Conservation (phyloP, 37 sponge, comb jelly and placozoan species). For the Eunapius fragilis region DNA sequence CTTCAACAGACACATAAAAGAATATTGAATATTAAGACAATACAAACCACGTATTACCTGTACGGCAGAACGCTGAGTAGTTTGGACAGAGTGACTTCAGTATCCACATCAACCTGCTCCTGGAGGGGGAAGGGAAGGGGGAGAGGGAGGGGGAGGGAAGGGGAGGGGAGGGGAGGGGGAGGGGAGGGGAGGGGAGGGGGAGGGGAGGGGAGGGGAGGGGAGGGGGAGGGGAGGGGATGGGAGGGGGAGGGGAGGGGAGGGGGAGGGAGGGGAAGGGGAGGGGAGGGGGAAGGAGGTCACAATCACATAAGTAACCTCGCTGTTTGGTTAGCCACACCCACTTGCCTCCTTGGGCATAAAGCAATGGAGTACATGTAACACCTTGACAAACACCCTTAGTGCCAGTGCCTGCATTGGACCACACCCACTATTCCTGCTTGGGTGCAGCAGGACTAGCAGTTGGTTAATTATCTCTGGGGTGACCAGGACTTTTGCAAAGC, state of each 20-base stretch:
- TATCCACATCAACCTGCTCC: background rate
- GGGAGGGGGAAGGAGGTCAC: too few relatives aligned
- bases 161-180: too few relatives aligned
- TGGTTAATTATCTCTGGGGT: slow-evolving; percentile 23
- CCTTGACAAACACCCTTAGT: slow-evolving; percentile 50
- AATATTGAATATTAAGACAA: background rate
- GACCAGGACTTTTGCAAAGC: background rate
- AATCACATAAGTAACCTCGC: background rate
- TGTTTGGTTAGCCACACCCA: background rate
- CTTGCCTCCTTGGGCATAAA: slow-evolving; percentile 30
- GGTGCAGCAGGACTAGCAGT: slow-evolving; percentile 55
- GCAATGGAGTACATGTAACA: slow-evolving; percentile 63
- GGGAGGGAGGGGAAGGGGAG: too few relatives aligned
- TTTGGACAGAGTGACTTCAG: background rate
- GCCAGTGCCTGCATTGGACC: slow-evolving; percentile 57
- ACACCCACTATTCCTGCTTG: slow-evolving; percentile 43
- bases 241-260: too few relatives aligned
- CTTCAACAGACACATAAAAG: background rate
- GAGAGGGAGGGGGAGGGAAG: too few relatives aligned
- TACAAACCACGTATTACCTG: background rate
- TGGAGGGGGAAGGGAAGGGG: background rate
- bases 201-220: too few relatives aligned
- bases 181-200: too few relatives aligned
- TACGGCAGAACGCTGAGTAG: background rate
- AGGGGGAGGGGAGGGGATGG: too few relatives aligned